phyloP scores from a whole-genome alignment of 1,140 invertebrate species.

The Oscheius sp. region DNA sequence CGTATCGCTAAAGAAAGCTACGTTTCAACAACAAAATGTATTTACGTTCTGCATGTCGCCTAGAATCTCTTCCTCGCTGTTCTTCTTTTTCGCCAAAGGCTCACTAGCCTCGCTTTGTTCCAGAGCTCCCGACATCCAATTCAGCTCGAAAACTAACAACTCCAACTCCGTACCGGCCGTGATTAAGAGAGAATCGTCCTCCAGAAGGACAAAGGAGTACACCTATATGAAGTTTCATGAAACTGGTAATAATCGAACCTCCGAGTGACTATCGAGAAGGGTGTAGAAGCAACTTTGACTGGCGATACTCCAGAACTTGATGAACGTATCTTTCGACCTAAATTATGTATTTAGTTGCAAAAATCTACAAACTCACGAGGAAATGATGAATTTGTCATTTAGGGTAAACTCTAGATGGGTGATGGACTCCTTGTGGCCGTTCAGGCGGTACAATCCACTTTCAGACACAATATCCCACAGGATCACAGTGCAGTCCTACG shows the following conservation, averaged over 20 bases:
- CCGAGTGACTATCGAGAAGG: slow-evolving; percentile 68
- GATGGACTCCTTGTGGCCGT: slow-evolving; percentile 86
- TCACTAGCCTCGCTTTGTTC: slow-evolving; percentile 62
- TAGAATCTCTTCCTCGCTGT: slow-evolving; percentile 42
- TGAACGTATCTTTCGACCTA: slow-evolving; percentile 85
- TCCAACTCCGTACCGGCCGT: slow-evolving; percentile 81
- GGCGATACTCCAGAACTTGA: slow-evolving; percentile 95
- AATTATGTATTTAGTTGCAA: slow-evolving; percentile 38
- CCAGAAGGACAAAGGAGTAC: slow-evolving; percentile 75
- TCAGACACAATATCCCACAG: slow-evolving; percentile 91
- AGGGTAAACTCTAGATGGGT: slow-evolving; percentile 80
- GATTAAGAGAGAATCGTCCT: slow-evolving; percentile 69
- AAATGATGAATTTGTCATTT: slow-evolving; percentile 73
- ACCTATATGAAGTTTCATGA: slow-evolving; percentile 67
- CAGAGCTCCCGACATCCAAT: slow-evolving; percentile 62
- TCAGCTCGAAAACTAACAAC: slow-evolving; percentile 76
- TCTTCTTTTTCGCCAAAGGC: slow-evolving; percentile 41
- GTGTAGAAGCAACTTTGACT: slow-evolving; percentile 94
- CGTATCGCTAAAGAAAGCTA: slow-evolving; percentile 67
- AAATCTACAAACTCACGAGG: slow-evolving; percentile 63
- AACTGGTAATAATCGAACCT: slow-evolving; percentile 62
- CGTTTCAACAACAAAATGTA: too few relatives aligned
- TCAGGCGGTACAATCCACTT: slow-evolving; percentile 79
- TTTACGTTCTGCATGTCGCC: slow-evolving; percentile 46
- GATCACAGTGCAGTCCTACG: slow-evolving; percentile 68